Base-by-base conservation (phyloP, 2,113 vertebrate genomes). In the Siphamia tubifer region DNA sequence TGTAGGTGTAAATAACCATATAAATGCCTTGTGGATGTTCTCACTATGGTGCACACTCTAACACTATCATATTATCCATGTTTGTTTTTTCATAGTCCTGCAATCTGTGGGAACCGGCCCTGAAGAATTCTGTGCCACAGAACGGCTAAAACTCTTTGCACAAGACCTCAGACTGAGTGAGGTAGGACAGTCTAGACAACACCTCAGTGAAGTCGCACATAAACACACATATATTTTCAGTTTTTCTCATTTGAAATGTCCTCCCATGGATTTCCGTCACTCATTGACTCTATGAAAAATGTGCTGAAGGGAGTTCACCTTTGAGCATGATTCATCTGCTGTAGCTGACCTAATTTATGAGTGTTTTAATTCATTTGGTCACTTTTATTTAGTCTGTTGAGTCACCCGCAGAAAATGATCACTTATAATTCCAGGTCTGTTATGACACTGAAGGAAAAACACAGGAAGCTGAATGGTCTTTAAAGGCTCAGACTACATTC, bases 61-160 rank as follows among this genome's bases (percentile, higher is more conserved):
- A 25, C 12, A 15, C 9, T 16, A 25, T 25, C 3, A 5, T 10
- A 43, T 21, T 45, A 15, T 39, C 5, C 58, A 8, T 74, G 51
- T 54, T 23, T 68, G 15, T 80, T 51, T 55, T 39, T 34, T 1
- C 49, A 8, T 27, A 93, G 91, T 86, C 12, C 62, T 75, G 3
- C 63, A 85, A 12, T 71, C 65, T 2, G 40, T 45, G 63, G 68
- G 32, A 38, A 58, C 42, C 1, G 9, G 36, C 19, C 42, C 12
- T 19, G 70, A 25, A 64, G 84, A 77, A 23, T 92, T 92, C 72
- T 93, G 92, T 68, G 85, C 80, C 42, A 44, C 84, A 2, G 71
- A 88, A 16, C 63, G 36, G 43, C 68, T 94, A 10, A 68, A 82
- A 13, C 4, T 39, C 38, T 61, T 91, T 12, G 21, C 79, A 60